Evolutionary conservation across 2,113 vertebrate species (phyloP).

Genomic region (Harpagus bidentatus): DNA sequence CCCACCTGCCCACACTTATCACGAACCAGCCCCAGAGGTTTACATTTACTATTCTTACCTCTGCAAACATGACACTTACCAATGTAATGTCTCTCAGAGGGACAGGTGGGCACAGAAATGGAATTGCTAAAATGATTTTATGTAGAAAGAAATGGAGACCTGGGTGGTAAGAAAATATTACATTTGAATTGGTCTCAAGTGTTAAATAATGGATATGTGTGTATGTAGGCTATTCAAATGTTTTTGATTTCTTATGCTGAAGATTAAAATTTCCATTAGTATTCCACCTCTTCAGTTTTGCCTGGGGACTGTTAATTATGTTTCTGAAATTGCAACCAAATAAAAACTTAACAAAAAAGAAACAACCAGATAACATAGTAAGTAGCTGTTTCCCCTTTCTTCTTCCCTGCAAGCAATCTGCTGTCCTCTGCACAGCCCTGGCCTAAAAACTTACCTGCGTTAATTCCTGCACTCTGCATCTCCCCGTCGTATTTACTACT

Average conservation of each 20-base stretch:
- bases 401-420: background rate
- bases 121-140: background rate
- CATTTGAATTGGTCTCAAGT: conserved; percentile 38
- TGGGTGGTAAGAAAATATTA: conserved; percentile 10
- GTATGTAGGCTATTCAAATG: conserved; percentile 39
- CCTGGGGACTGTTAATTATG: conserved; percentile 60
- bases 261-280: conserved; percentile 64
- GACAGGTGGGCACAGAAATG: background rate
- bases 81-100: background rate
- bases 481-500: background rate
- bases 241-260: conserved; percentile 47
- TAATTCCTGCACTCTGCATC: background rate
- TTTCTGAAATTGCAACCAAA: conserved; percentile 49
- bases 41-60: background rate
- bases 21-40: background rate
- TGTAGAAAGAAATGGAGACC: background rate
- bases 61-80: background rate
- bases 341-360: conserved; percentile 25
- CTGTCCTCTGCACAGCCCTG: background rate
- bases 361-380: conserved; percentile 4
- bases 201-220: conserved; percentile 51
- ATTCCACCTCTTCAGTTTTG: conserved; percentile 66
- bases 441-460: background rate
- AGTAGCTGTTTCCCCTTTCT: background rate
- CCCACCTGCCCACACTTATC: background rate